These are phyloP conservation scores for Dascillus cervinus DNA, from an alignment of 2,888 invertebrate genomes.

Conservation along the genomic window DNA sequence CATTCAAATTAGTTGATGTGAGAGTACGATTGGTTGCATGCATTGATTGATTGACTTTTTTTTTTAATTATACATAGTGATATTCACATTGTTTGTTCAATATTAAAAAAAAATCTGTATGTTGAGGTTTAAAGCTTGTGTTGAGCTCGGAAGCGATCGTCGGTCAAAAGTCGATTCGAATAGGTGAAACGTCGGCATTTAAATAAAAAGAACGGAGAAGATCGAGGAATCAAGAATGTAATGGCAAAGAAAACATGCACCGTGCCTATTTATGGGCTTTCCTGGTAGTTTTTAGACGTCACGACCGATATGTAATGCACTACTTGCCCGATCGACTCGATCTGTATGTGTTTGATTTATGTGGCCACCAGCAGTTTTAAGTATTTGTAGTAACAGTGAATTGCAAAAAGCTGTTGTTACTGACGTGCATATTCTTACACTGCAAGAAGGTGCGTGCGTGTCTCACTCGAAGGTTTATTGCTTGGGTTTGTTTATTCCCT, in stretches of 20 bases:
- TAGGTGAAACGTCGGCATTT: too few species aligned
- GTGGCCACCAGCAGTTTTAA: slow-evolving; percentile 25
- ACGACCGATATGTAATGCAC: slow-evolving; percentile 38
- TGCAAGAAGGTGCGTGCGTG: background rate
- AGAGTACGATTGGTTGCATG: too few species aligned
- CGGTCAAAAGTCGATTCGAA: too few species aligned
- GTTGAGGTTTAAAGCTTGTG: too few species aligned
- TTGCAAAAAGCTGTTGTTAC: background rate
- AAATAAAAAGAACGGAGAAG: too few species aligned
- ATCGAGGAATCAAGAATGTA: slow-evolving; percentile 3
- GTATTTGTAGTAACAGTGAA: slow-evolving; percentile 11
- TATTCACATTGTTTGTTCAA: too few species aligned
- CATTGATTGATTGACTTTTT: too few species aligned
- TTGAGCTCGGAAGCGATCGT: too few species aligned
- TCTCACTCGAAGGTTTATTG: background rate
- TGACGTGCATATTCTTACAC: background rate
- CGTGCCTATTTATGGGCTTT: slow-evolving; percentile 28
- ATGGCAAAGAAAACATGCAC: slow-evolving; percentile 23
- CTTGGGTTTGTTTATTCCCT: background rate
- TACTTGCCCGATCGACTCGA: slow-evolving; percentile 35
- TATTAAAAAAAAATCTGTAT: too few species aligned
- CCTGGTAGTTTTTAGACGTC: slow-evolving; percentile 37
- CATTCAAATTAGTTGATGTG: too few species aligned
- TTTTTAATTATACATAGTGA: too few species aligned
- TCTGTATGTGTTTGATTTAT: slow-evolving; percentile 37